Evolutionary conservation across 2,888 invertebrate species (phyloP), one percentile per base, ranked within the genome.

Genomic region (Dolomedes plantarius): DNA sequence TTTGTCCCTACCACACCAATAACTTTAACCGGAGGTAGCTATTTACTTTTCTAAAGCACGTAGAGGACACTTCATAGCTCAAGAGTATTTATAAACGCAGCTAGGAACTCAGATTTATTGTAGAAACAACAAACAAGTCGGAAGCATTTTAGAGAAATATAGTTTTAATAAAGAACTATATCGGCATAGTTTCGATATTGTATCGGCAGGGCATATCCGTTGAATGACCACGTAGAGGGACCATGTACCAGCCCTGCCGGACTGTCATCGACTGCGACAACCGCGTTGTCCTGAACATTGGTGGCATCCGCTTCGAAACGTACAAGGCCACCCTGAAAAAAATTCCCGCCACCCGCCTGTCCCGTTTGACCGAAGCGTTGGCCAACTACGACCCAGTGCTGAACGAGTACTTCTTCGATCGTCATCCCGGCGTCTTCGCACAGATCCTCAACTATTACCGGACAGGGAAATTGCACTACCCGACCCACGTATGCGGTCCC

Each of bases 261-360:
- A 71, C 79, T 36, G 69, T 81, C 41, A 78, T 88, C 41, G 96
- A 96, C 94, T 95, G 96, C 89, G 97, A 97, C 93, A 97, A 97
- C 92, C 94, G 97, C 91, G 96, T 97, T 90, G 96, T 97, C 92
- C 93, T 97, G 91, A 97, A 97, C 93, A 97, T 97, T 91, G 97
- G 97, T 89, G 97, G 97, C 88, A 97, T 97, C 91, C 94, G 96
- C 92, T 95, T 93, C 87, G 94, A 95, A 92, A 95, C 95, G 28
- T 95, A 95, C 92, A 95, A 95, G 91, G 94, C 95, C 28, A 96
- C 96, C 56, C 93, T 96, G 89, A 96, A 96, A 93, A 96, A 96
- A 92, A 96, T 97, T 90, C 96, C 96, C 23, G 96, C 96, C 89
- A 97, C 96, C 9, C 92, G 96, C 75, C 93, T 96, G 85, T 96